phyloP scores from a whole-genome alignment of 2,113 vertebrate genomes.

The Hippocampus comes region DNA sequence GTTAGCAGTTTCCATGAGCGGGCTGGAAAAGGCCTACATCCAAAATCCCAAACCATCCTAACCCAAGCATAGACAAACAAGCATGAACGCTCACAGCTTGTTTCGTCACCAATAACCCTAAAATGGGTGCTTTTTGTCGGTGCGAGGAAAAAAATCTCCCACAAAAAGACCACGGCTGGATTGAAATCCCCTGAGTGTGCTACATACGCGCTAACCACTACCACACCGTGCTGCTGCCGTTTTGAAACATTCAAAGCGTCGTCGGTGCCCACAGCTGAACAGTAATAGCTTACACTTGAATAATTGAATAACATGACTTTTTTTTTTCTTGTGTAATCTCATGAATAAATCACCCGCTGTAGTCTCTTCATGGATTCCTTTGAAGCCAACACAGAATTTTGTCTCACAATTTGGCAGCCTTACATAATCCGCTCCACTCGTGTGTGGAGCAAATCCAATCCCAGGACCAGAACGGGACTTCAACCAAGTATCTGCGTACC shows the following conservation, averaged over 20 bases:
- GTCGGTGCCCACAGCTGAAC: not conserved
- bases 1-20: not conserved
- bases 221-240: too few relatives aligned
- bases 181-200: too few relatives aligned
- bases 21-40: not conserved
- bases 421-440: not conserved
- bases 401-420: not conserved
- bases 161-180: too few relatives aligned
- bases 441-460: conserved; percentile 28
- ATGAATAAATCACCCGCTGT: not conserved
- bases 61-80: too few relatives aligned
- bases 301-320: not conserved
- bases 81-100: too few relatives aligned
- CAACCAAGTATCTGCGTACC: not conserved
- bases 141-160: too few relatives aligned
- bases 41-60: too few relatives aligned
- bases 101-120: too few relatives aligned
- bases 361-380: not conserved
- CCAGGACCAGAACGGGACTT: not conserved
- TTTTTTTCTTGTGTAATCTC: not conserved
- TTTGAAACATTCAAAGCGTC: not conserved
- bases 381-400: not conserved
- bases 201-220: too few relatives aligned
- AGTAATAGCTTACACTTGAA: not conserved
- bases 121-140: too few relatives aligned